Evolutionary conservation across 2,113 vertebrate genomes (phyloP).

Genomic region (Gallinago media): DNA sequence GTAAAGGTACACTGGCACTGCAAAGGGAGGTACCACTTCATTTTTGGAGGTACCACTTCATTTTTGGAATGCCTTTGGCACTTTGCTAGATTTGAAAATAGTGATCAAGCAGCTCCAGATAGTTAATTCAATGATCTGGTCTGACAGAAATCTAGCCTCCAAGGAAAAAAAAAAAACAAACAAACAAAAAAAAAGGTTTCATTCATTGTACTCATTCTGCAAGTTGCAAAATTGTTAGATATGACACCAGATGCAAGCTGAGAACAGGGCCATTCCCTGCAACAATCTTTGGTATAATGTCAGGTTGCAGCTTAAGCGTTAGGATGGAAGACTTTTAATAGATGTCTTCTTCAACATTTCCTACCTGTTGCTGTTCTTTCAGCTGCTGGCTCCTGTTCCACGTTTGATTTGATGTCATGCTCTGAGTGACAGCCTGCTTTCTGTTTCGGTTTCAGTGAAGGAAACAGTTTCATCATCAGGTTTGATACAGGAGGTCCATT

Average conservation of each 20-base stretch:
- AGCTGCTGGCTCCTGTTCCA: slow-evolving; percentile 76
- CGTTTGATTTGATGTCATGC: slow-evolving; percentile 33
- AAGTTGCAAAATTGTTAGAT: background rate
- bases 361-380: slow-evolving; percentile 38
- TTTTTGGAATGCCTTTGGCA: background rate
- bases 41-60: background rate
- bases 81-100: background rate
- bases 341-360: background rate
- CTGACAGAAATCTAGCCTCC: background rate
- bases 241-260: background rate
- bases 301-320: background rate
- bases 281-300: background rate
- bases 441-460: slow-evolving; percentile 85
- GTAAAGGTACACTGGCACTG: background rate
- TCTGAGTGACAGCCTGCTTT: slow-evolving; percentile 60
- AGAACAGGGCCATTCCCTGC: background rate
- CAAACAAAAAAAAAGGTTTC: background rate
- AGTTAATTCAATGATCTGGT: background rate
- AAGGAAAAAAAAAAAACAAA: background rate
- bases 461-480: slow-evolving; percentile 90
- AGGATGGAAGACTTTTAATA: background rate
- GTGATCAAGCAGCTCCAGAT: background rate
- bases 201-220: background rate
- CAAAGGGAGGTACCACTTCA: background rate
- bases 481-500: slow-evolving; percentile 80